Conservation (phyloP, 2,113 vertebrate genomes). For the Poeciliopsis prolifica region DNA sequence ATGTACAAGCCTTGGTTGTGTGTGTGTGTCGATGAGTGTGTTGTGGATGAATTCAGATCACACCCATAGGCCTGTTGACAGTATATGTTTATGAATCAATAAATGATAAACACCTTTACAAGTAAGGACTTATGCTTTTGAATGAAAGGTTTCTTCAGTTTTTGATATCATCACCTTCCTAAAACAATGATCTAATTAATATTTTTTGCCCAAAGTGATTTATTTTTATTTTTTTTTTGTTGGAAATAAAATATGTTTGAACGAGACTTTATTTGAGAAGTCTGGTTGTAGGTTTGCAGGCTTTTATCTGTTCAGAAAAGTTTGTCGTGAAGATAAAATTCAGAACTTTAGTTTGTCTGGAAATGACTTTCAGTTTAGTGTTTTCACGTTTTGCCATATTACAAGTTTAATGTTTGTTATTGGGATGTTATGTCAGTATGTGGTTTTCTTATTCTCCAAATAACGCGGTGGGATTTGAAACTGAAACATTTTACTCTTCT, state of each 20-base stretch:
- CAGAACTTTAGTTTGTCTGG: no score
- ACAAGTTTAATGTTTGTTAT: no score
- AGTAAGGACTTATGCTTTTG: background rate
- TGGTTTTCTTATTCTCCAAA: background rate
- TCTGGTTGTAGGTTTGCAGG: background rate
- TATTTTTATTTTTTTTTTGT: no score
- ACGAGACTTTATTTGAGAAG: background rate
- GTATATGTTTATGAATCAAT: background rate
- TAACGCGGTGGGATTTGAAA: background rate
- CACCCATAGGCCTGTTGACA: background rate
- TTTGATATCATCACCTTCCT: background rate
- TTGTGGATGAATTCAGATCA: background rate
- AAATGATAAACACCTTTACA: background rate
- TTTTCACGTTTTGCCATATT: background rate
- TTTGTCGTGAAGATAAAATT: no score
- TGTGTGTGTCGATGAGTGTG: background rate
- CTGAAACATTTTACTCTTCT: no score
- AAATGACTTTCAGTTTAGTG: background rate
- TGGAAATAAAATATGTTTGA: no score
- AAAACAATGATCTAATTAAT: no score
- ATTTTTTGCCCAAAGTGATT: no score
- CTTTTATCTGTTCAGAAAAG: background rate
- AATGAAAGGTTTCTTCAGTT: background rate
- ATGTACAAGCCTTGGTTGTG: slow-evolving; percentile 36
- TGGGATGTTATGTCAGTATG: no score